Percentiles rank a stretch among this genome's conserved stretches.
These are phyloP conservation scores for Hippasteria phrygiana DNA, from an alignment of 53 echinoderm and acorn worm species.

Conservation along the genomic window DNA sequence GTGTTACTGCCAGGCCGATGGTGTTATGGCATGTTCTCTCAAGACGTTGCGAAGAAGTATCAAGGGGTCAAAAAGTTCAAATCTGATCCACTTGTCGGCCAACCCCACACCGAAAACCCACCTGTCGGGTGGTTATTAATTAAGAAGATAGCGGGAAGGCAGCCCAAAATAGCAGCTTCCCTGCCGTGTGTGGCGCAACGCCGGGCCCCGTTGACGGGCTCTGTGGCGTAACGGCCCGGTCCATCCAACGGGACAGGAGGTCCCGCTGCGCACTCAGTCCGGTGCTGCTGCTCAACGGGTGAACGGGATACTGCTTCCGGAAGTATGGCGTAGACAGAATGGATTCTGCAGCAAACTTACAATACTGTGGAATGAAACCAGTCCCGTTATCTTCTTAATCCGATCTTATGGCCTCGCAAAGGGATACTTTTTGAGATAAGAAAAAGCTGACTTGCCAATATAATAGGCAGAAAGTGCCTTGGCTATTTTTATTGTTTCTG, in stretches of 20 bases:
- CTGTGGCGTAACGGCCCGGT: not conserved
- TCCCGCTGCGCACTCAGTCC: constrained; percentile 14
- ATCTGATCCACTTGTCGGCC: not conserved
- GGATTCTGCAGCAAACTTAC: not conserved
- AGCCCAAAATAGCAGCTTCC: constrained; percentile 42
- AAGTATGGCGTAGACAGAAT: not conserved
- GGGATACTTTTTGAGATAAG: too few relatives aligned
- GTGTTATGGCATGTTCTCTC: too few relatives aligned
- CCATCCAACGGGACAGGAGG: constrained; percentile 37
- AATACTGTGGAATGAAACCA: not conserved
- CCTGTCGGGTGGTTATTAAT: constrained; percentile 58
- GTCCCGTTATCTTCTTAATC: too few relatives aligned
- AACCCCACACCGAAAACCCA: constrained; percentile 21
- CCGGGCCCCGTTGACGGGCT: not conserved
- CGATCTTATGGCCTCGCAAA: too few relatives aligned
- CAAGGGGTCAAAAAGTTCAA: constrained; percentile 44
- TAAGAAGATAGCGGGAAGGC: constrained; percentile 4
- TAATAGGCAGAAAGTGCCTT: too few relatives aligned
- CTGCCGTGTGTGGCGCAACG: constrained; percentile 47
- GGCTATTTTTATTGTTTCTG: too few relatives aligned
- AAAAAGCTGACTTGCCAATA: too few relatives aligned
- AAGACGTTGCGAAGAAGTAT: too few relatives aligned
- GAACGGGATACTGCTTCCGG: constrained; percentile 24
- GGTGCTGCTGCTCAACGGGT: constrained; percentile 16
- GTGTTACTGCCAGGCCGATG: too few relatives aligned